Percentiles rank a stretch among this genome's conserved stretches.
Evolutionary conservation across 2,113 vertebrate genomes (phyloP).

Genomic region (Rynchops niger): DNA sequence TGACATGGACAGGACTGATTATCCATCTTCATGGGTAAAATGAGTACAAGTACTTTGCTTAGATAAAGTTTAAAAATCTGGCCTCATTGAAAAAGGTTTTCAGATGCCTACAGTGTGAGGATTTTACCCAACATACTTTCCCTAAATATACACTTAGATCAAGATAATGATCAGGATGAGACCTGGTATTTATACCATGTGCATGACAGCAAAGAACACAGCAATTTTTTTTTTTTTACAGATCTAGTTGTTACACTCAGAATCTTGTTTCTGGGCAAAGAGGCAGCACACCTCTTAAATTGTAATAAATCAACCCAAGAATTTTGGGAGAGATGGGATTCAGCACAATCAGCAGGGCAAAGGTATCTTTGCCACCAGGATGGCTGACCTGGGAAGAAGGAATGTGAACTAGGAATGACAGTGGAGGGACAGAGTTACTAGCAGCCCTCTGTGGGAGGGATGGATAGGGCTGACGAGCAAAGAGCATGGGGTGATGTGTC

Average conservation of each 20-base stretch:
- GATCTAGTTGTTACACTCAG: background rate
- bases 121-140: background rate
- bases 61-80: background rate
- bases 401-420: background rate
- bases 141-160: background rate
- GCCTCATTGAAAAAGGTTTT: background rate
- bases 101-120: background rate
- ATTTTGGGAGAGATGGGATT: background rate
- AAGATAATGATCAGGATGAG: background rate
- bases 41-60: background rate
- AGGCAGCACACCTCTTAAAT: background rate
- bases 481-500: background rate
- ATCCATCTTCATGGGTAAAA: background rate
- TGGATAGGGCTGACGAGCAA: background rate
- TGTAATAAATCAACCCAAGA: background rate
- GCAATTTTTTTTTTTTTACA: background rate
- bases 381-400: background rate
- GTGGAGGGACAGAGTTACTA: background rate
- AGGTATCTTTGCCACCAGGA: background rate
- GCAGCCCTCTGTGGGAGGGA: background rate
- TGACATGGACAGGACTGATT: background rate
- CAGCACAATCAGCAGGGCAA: background rate
- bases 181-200: background rate
- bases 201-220: background rate
- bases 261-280: background rate